phyloP scores from a whole-genome alignment of 2,888 invertebrate species.

The Portevinia maculata region DNA sequence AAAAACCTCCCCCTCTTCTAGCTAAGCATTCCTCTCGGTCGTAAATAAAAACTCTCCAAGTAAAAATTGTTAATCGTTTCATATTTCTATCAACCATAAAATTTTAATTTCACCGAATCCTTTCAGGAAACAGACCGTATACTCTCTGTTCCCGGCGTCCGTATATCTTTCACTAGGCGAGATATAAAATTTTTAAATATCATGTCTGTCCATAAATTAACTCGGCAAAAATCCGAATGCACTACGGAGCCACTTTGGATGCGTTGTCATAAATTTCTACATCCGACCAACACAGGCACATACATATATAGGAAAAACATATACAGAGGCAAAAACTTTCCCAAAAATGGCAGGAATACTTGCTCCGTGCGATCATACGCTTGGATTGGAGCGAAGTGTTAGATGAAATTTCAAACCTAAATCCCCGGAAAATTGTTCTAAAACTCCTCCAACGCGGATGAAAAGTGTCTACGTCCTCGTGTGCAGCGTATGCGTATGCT shows the following conservation, averaged over 20 bases:
- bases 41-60: constrained; percentile 62
- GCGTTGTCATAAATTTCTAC: constrained; percentile 69
- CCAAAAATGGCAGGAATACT: constrained; percentile 31
- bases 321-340: constrained; percentile 36
- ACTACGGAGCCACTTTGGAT: constrained; percentile 36
- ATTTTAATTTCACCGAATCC: constrained; percentile 72
- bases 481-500: background rate
- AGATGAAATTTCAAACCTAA: constrained; percentile 69
- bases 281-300: constrained; percentile 3
- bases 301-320: background rate
- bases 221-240: constrained; percentile 37
- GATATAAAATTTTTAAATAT: constrained; percentile 65
- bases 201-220: constrained; percentile 73
- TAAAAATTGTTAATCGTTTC: constrained; percentile 70
- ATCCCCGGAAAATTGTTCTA: constrained; percentile 70
- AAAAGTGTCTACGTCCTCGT: background rate
- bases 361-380: constrained; percentile 37
- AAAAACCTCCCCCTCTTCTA: background rate
- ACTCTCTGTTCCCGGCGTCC: constrained; percentile 10
- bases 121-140: constrained; percentile 62
- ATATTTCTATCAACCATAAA: constrained; percentile 74
- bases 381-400: constrained; percentile 67
- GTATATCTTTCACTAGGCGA: constrained; percentile 44
- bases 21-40: constrained; percentile 13
- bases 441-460: constrained; percentile 22